A percentile compares a stretch with the other conserved stretches of the same genome.
These are phyloP conservation scores for Tipula helvola DNA, from an alignment of 2,888 invertebrate species.

Conservation along the genomic window DNA sequence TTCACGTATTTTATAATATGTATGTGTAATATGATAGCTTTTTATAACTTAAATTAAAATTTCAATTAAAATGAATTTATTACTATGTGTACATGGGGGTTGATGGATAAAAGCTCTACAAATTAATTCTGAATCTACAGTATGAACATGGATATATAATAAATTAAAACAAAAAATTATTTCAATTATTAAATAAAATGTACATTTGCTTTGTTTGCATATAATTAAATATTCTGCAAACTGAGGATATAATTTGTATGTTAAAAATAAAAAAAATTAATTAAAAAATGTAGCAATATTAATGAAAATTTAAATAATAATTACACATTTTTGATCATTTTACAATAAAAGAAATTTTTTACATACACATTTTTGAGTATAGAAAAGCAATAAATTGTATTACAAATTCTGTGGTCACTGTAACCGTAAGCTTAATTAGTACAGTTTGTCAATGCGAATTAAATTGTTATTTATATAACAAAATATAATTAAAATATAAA, in stretches of 20 bases:
- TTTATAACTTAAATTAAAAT: neutral
- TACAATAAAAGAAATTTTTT: too few relatives aligned
- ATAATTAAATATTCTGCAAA: neutral
- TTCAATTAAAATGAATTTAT: neutral
- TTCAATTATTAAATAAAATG: neutral
- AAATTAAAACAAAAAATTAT: neutral
- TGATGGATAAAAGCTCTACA: neutral
- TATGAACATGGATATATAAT: neutral
- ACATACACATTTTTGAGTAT: too few relatives aligned
- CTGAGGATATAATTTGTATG: neutral
- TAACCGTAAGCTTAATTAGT: too few relatives aligned
- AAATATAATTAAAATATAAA: too few relatives aligned
- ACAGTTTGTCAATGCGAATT: too few relatives aligned
- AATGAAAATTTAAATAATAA: neutral
- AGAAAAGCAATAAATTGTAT: too few relatives aligned
- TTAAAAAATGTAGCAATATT: neutral
- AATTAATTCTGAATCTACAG: neutral
- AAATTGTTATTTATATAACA: too few relatives aligned
- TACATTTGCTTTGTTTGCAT: neutral
- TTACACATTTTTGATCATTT: neutral
- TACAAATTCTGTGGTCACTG: too few relatives aligned
- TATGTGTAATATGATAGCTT: neutral
- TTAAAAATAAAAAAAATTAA: neutral
- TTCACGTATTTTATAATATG: neutral
- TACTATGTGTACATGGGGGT: neutral